Percentiles rank a stretch among this genome's conserved stretches.
phyloP scores from a whole-genome alignment of 1,140 invertebrate genomes.

The Ctenoplectra terminalis region DNA sequence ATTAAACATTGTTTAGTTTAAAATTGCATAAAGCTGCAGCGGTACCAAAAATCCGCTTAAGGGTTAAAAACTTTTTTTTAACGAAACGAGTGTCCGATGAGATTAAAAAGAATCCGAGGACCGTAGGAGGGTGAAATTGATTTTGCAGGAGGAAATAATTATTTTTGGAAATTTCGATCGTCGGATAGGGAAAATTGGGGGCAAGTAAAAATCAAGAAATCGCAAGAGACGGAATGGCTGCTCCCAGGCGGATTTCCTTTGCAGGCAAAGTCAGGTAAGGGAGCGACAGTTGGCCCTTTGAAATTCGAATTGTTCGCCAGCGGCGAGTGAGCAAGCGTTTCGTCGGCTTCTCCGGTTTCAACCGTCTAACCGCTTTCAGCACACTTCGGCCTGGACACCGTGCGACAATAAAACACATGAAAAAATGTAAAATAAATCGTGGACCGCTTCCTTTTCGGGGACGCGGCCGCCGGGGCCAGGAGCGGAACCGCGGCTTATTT shows the following conservation, averaged over 20 bases:
- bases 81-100: too few species aligned
- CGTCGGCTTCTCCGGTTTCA: slow-evolving; percentile 82
- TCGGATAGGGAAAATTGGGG: not conserved
- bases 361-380: slow-evolving; percentile 81
- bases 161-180: not conserved
- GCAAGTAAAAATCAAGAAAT: slow-evolving; percentile 34
- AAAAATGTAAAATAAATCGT: slow-evolving; percentile 61
- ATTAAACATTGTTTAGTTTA: too few species aligned
- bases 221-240: not conserved
- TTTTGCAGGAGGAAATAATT: too few species aligned
- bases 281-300: slow-evolving; percentile 75
- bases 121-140: too few species aligned
- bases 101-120: too few species aligned
- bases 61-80: too few species aligned
- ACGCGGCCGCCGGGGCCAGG: not conserved
- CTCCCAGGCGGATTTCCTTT: slow-evolving; percentile 67
- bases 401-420: slow-evolving; percentile 66
- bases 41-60: too few species aligned
- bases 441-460: slow-evolving; percentile 44
- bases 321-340: slow-evolving; percentile 79
- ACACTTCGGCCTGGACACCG: slow-evolving; percentile 69
- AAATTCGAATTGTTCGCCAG: slow-evolving; percentile 79
- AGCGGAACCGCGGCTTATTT: slow-evolving; percentile 6
- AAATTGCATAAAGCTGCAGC: too few species aligned
- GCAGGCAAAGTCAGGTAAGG: slow-evolving; percentile 64